These are phyloP conservation scores for Ceryle rudis DNA, from an alignment of 2,797 vertebrate species.

Conservation along the genomic window DNA sequence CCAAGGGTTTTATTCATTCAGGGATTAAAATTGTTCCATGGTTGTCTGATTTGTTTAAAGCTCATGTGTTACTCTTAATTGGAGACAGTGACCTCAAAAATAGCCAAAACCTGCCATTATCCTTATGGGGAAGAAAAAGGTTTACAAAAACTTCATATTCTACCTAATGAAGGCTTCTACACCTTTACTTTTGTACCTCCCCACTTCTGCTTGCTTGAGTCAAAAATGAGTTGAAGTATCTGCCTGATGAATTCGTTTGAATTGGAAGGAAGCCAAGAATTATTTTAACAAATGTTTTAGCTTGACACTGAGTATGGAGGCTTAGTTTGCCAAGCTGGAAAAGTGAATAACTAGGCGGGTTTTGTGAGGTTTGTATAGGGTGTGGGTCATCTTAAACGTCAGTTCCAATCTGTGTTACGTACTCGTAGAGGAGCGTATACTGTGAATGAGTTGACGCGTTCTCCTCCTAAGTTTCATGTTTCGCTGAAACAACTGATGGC, in stretches of 20 bases:
- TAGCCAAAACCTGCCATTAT: background rate
- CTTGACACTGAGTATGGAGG: constrained; percentile 29
- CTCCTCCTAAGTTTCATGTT: background rate
- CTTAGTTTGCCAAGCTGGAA: constrained; percentile 46
- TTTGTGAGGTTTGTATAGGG: constrained; percentile 22
- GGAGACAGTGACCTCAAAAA: constrained; percentile 43
- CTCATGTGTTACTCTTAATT: constrained; percentile 20
- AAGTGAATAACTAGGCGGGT: constrained; percentile 46
- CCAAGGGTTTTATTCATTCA: constrained; percentile 69
- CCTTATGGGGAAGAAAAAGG: background rate
- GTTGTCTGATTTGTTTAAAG: constrained; percentile 45
- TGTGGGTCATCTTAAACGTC: constrained; percentile 43
- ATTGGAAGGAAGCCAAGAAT: constrained; percentile 76
- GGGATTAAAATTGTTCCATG: constrained; percentile 76
- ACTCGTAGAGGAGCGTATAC: background rate
- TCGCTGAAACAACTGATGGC: background rate
- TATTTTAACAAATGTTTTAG: constrained; percentile 71
- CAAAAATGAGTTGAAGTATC: constrained; percentile 56
- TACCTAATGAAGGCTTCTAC: background rate
- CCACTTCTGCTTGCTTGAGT: constrained; percentile 14
- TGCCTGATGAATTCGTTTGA: constrained; percentile 59
- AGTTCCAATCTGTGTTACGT: background rate
- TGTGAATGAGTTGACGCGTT: background rate
- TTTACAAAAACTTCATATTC: background rate
- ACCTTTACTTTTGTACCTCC: background rate